Percentiles rank a stretch among this genome's conserved stretches.
These are phyloP conservation scores for Halcyon badia DNA, from an alignment of 2,797 vertebrate genomes.

Conservation along the genomic window DNA sequence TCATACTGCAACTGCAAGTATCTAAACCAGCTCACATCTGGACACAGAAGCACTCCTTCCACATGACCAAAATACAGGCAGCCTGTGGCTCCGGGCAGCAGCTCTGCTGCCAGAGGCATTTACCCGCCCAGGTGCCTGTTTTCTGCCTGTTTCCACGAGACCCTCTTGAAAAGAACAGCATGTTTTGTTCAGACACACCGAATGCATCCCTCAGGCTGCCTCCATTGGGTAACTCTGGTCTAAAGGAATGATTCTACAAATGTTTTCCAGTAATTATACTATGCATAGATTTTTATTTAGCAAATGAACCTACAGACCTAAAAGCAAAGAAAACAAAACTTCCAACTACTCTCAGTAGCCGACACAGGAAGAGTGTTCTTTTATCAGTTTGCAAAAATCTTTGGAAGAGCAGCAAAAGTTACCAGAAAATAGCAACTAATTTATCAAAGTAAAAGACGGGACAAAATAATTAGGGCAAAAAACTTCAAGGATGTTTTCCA, in stretches of 20 bases:
- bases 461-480: background rate
- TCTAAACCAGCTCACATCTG: background rate
- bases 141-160: background rate
- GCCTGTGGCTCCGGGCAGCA: background rate
- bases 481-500: background rate
- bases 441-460: background rate
- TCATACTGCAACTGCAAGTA: background rate
- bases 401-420: background rate
- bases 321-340: background rate
- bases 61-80: background rate
- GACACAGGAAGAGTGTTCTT: background rate
- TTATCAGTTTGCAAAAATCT: background rate
- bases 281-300: background rate
- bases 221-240: background rate
- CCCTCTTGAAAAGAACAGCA: accelerated
- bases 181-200: background rate
- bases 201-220: background rate
- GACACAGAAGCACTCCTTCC: background rate
- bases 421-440: background rate
- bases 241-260: background rate
- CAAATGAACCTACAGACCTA: background rate
- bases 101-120: background rate
- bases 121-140: background rate
- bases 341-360: background rate
- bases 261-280: background rate